phyloP scores from a whole-genome alignment of 1,140 invertebrate species.

The Anagrus nilaparvatae region DNA sequence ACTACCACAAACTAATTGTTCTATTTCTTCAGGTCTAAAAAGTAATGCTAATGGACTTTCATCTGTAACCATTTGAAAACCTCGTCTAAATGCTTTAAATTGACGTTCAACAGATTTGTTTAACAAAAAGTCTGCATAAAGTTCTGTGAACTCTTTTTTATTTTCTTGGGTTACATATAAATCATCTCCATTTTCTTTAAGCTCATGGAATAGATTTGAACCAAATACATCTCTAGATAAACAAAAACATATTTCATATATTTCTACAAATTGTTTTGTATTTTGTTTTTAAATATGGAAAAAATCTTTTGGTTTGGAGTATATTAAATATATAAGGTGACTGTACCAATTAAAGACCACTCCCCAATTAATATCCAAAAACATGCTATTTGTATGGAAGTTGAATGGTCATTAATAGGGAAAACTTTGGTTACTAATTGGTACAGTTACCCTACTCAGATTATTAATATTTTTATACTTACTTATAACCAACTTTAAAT shows the following conservation, averaged over 20 bases:
- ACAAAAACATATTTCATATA: too few relatives aligned
- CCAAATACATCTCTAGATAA: constrained; percentile 65
- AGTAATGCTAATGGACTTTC: constrained; percentile 66
- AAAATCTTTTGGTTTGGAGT: too few relatives aligned
- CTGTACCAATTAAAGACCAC: too few relatives aligned
- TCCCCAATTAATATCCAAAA: too few relatives aligned
- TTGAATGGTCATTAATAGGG: too few relatives aligned
- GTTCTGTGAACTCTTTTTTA: constrained; percentile 78
- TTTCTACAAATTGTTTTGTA: too few relatives aligned
- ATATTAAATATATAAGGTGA: too few relatives aligned
- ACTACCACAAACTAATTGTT: constrained; percentile 73
- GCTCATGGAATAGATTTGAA: constrained; percentile 66
- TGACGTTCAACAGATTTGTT: constrained; percentile 81
- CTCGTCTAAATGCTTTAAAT: constrained; percentile 79
- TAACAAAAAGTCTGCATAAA: constrained; percentile 83
- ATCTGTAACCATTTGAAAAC: constrained; percentile 82
- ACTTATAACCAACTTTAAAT: constrained; percentile 79
- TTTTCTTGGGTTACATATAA: constrained; percentile 65
- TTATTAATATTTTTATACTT: too few relatives aligned
- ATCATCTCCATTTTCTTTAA: constrained; percentile 67
- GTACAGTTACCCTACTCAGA: too few relatives aligned
- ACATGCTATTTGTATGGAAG: too few relatives aligned
- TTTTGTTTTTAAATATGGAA: too few relatives aligned
- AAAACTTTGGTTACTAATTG: too few relatives aligned
- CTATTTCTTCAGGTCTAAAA: constrained; percentile 90